These are phyloP conservation scores for Panthera uncia DNA, from an alignment of 2,113 vertebrate genomes.

Conservation along the genomic window DNA sequence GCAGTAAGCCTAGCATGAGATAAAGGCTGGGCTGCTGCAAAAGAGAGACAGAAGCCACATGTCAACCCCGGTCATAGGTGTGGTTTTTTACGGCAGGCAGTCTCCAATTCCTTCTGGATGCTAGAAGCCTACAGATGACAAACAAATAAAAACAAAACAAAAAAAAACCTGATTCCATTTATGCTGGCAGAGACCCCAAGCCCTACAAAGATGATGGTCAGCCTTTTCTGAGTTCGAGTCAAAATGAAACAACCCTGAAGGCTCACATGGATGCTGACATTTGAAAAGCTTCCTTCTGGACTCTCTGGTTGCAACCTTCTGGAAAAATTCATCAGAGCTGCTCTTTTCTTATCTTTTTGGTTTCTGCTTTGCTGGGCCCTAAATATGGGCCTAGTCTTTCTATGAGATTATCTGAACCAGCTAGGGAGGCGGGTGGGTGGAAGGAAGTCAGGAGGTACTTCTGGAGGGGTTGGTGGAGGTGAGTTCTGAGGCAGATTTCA, in stretches of 20 bases:
- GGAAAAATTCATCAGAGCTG: not conserved
- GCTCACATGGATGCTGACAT: not conserved
- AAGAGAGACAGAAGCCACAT: not conserved
- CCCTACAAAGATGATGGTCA: not conserved
- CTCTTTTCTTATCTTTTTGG: not conserved
- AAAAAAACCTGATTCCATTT: not conserved
- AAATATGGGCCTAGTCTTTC: not conserved
- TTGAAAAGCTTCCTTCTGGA: not conserved
- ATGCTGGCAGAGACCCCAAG: not conserved
- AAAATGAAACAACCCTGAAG: not conserved
- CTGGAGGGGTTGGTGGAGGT: not conserved
- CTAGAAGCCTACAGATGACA: not conserved
- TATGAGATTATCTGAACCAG: not conserved
- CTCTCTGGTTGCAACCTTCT: not conserved
- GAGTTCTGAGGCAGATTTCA: not conserved
- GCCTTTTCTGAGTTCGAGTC: not conserved
- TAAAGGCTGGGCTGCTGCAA: not conserved
- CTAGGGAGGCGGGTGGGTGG: not conserved
- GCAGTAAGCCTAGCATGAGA: not conserved
- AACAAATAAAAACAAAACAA: not conserved
- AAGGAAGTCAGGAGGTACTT: not conserved
- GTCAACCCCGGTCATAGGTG: not conserved
- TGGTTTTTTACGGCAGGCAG: not conserved
- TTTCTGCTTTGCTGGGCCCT: not conserved
- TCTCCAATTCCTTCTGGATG: not conserved